phyloP scores from a whole-genome alignment of 2,797 vertebrate genomes.

The Spheniscus humboldti region DNA sequence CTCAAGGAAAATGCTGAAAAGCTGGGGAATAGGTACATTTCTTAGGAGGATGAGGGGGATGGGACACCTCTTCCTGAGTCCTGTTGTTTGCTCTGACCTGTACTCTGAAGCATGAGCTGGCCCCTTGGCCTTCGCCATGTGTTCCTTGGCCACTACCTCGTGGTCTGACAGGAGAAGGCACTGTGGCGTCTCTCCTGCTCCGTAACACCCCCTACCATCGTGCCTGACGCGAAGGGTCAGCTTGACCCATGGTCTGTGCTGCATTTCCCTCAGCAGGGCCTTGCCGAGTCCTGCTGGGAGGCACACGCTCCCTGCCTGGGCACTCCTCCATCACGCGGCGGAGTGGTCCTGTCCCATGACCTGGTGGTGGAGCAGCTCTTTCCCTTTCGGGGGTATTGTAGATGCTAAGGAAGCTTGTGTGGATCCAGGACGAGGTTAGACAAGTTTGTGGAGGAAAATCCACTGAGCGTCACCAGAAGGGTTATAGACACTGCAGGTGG shows the following conservation, averaged over 20 bases:
- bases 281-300: not conserved
- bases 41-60: not conserved
- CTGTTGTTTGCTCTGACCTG: not conserved
- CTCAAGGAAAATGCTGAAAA: not conserved
- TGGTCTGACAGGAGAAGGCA: not conserved
- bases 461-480: not conserved
- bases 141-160: not conserved
- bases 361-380: not conserved
- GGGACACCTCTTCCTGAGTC: not conserved
- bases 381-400: not conserved
- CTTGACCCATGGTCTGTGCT: not conserved
- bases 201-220: fast-evolving
- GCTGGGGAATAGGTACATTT: not conserved
- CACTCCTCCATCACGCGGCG: fast-evolving
- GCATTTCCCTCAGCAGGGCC: not conserved
- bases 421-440: not conserved
- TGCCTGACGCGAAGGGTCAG: fast-evolving
- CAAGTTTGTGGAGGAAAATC: not conserved
- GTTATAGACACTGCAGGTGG: not conserved
- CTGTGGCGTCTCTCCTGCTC: not conserved
- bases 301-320: not conserved
- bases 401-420: not conserved
- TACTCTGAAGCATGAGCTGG: not conserved
- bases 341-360: not conserved
- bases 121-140: not conserved